Conservation (phyloP, 2,888 invertebrate genomes). For the Catocala nupta region DNA sequence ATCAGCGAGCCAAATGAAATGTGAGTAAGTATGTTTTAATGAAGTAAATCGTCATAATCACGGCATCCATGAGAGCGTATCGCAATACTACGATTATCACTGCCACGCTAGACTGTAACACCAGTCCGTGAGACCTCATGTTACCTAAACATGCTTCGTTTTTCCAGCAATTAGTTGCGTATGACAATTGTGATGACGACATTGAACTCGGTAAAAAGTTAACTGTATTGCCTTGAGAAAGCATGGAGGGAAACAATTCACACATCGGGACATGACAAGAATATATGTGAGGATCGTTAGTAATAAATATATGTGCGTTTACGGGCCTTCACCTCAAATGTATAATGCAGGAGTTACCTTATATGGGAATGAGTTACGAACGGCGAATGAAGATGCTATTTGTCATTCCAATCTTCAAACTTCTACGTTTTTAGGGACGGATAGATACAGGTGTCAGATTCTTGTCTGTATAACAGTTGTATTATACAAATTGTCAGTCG, state of each 20-base stretch:
- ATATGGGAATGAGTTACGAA: slow-evolving; percentile 38
- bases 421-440: slow-evolving; percentile 26
- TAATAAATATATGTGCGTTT: slow-evolving; percentile 61
- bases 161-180: slow-evolving; percentile 35
- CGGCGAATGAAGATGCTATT: slow-evolving; percentile 43
- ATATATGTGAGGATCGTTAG: slow-evolving; percentile 52
- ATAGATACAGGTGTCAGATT: not conserved
- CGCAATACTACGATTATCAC: slow-evolving; percentile 33
- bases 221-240: slow-evolving; percentile 69
- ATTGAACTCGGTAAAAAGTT: slow-evolving; percentile 61
- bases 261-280: slow-evolving; percentile 60
- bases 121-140: slow-evolving; percentile 17
- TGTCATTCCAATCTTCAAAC: slow-evolving; percentile 38
- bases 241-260: slow-evolving; percentile 58
- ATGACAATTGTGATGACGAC: slow-evolving; percentile 40
- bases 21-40: slow-evolving; percentile 67
- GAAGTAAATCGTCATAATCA: slow-evolving; percentile 64
- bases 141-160: slow-evolving; percentile 31
- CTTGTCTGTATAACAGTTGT: not conserved
- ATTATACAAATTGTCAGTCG: too few relatives aligned
- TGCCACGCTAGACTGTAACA: slow-evolving; percentile 19
- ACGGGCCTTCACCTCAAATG: slow-evolving; percentile 52
- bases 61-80: slow-evolving; percentile 48
- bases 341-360: slow-evolving; percentile 57
- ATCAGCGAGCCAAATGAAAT: slow-evolving; percentile 73